Conservation (phyloP, 1,140 invertebrate species). For the Colletes gigas region DNA sequence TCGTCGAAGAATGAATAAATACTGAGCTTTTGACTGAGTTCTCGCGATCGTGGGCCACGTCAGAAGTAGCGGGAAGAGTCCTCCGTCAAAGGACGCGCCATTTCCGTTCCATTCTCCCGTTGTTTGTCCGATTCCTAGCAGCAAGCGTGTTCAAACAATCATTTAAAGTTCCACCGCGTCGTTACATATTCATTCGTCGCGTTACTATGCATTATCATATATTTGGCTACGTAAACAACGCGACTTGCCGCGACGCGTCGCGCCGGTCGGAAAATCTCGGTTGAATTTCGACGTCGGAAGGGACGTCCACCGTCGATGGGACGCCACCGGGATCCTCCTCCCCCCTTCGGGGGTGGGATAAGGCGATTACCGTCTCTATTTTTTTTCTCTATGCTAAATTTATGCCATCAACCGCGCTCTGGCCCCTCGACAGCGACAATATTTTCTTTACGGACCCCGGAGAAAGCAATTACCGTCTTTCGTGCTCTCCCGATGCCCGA, state of each 20-base stretch:
- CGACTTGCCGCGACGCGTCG: neutral
- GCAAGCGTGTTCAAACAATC: neutral
- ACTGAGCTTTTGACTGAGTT: too few species aligned
- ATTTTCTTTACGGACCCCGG: constrained; percentile 60
- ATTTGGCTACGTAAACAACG: constrained; percentile 41
- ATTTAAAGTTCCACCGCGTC: constrained; percentile 6
- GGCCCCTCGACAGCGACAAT: constrained; percentile 59
- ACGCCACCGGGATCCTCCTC: constrained; percentile 20
- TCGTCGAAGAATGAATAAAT: too few species aligned
- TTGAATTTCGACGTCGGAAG: neutral
- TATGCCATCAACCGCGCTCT: constrained; percentile 65
- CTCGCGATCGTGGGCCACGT: too few species aligned
- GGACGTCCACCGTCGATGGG: constrained; percentile 2
- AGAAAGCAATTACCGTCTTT: constrained; percentile 62
- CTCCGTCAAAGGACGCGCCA: neutral
- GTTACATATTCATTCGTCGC: constrained; percentile 34
- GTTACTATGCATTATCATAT: constrained; percentile 36
- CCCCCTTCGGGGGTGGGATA: too few species aligned
- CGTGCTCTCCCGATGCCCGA: constrained; percentile 34
- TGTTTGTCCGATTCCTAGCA: neutral
- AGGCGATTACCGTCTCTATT: constrained; percentile 66
- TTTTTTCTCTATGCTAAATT: constrained; percentile 69
- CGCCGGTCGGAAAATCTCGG: constrained; percentile 4
- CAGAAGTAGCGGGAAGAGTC: too few species aligned
- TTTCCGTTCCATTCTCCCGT: neutral